Evolutionary conservation across 2,888 invertebrate genomes (phyloP), one percentile per base, ranked within the genome.

Genomic region (Drosophila mercatorum): DNA sequence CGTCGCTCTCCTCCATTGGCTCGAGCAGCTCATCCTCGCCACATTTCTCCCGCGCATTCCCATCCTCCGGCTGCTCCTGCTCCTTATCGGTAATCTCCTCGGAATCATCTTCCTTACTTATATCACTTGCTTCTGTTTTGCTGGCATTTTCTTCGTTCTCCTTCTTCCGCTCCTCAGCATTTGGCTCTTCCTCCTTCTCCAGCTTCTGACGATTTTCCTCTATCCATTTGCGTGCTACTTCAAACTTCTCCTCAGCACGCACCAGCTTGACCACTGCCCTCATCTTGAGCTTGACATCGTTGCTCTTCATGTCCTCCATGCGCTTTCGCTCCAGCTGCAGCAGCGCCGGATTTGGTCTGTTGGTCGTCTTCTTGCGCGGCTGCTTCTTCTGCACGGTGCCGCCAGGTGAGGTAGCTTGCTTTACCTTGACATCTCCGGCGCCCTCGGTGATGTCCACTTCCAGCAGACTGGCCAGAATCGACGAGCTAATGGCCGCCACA

Each of bases 281-380:
- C 85, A 87, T 92, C 69, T 92, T 92, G 5, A 93, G 70, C 59
- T 93, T 93, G 17, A 76, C 60, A 79, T 92, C 92, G n/a, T 80
- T 90, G 6, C 82, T 86, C 57, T 91, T 92, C 36, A 90, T 77
- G 53, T 92, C 91, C 28, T 91, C 89, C 60, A 92, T 78, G 12
- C 92, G 91, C 66, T 90, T 90, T 4, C 90, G 89, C 57, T 91
- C 90, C 57, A 92, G 83, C 58, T 92, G 91, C 11, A 93, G 66
- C 12, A 92, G 72, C 17, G 92, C 92, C 14, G 92, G 93, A 89
- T 93, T 93, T 12, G 92, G 92, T 74, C 90, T 92, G 58, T 91
- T 89, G 2, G 92, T 92, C 0, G 89, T 91, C 61, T 92, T 92
- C 61, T 92, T 92, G 4, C 93, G 91, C 8, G 93, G 92, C 57